phyloP scores from a whole-genome alignment of 2,797 vertebrate genomes.

The Tinamus major region DNA sequence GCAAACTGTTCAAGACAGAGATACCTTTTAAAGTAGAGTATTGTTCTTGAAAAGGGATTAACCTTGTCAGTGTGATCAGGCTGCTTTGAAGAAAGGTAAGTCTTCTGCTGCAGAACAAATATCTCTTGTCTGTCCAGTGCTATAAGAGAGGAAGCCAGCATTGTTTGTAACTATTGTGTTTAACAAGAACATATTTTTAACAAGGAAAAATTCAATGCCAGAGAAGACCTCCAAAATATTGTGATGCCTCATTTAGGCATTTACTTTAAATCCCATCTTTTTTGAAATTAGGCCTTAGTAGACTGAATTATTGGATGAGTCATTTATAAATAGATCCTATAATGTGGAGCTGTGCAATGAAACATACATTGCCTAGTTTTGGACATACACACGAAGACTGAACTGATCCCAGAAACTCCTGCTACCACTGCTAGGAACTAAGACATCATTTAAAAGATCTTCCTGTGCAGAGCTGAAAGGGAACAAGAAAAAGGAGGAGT shows the following conservation, averaged over 20 bases:
- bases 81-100: not conserved
- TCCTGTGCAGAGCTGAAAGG: not conserved
- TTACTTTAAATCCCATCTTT: conserved; percentile 24
- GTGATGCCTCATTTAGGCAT: not conserved
- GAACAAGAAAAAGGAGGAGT: not conserved
- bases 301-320: not conserved
- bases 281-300: conserved; percentile 1
- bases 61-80: not conserved
- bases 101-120: not conserved
- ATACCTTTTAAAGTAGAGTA: not conserved
- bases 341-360: not conserved
- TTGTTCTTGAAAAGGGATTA: not conserved
- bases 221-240: not conserved
- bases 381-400: not conserved
- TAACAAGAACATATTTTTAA: not conserved
- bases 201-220: conserved; percentile 29
- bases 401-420: not conserved
- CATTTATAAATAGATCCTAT: conserved; percentile 28
- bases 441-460: not conserved
- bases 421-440: not conserved
- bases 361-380: not conserved
- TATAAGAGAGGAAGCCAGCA: not conserved
- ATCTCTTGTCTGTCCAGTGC: not conserved
- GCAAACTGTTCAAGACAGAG: not conserved
- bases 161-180: conserved; percentile 7